Conservation (phyloP, 2,888 invertebrate genomes). For the Rotaria magnacalcarata region DNA sequence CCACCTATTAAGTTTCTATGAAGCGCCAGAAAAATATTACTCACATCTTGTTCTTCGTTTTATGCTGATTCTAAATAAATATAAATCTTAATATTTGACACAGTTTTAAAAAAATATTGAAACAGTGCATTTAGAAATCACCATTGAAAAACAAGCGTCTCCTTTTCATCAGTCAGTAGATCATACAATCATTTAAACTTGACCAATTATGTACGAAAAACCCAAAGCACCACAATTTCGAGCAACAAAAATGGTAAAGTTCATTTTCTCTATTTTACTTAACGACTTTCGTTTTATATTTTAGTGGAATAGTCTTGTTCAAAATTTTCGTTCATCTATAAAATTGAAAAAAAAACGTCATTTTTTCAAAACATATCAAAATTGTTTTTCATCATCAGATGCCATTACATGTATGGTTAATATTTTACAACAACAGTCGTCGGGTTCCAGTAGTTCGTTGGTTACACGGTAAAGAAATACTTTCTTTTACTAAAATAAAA, state of each 20-base stretch:
- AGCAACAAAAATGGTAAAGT: slow-evolving; percentile 14
- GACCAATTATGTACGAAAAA: background rate
- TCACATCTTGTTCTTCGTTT: no score
- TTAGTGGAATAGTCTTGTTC: slow-evolving; percentile 23
- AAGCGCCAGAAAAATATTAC: no score
- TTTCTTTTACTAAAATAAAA: background rate
- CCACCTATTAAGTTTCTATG: no score
- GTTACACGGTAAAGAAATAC: background rate
- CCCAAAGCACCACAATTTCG: slow-evolving; percentile 21
- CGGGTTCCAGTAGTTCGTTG: background rate
- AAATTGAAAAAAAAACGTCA: slow-evolving; percentile 28
- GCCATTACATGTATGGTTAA: background rate
- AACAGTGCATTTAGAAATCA: no score
- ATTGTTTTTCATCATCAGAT: slow-evolving; percentile 34
- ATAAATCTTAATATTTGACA: no score
- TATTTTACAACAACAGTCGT: slow-evolving; percentile 24
- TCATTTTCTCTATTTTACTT: background rate
- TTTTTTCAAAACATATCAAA: slow-evolving; percentile 34
- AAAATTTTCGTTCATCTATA: background rate
- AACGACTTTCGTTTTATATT: background rate
- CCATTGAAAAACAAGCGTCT: no score
- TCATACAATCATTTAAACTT: background rate
- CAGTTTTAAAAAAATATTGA: no score
- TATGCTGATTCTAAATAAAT: no score
- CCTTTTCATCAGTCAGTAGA: no score